Percentiles rank a stretch among this genome's conserved stretches.
phyloP scores from a whole-genome alignment of 2,888 invertebrate species.

The Liodrosophila aerea region DNA sequence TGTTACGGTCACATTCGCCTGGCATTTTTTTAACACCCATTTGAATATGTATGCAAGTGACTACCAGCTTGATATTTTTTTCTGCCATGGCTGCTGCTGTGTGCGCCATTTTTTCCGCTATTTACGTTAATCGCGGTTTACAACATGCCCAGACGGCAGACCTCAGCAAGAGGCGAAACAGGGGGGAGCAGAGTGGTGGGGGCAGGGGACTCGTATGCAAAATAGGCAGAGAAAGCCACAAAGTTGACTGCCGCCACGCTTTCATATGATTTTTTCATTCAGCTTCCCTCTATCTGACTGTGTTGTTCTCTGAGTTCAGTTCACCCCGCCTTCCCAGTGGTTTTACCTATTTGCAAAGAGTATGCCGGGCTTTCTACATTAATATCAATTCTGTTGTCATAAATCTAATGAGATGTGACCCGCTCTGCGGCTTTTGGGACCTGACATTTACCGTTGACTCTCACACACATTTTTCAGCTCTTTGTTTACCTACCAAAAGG shows the following conservation, averaged over 20 bases:
- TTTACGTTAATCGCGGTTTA: constrained; percentile 75
- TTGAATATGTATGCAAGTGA: constrained; percentile 22
- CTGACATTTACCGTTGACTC: constrained; percentile 50
- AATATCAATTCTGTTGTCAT: constrained; percentile 80
- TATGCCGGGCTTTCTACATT: constrained; percentile 63
- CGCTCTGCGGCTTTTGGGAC: constrained; percentile 29
- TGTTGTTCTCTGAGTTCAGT: background rate
- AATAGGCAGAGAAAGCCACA: constrained; percentile 37
- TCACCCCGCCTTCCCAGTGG: background rate
- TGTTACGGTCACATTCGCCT: constrained; percentile 18
- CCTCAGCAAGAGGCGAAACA: background rate
- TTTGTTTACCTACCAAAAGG: background rate
- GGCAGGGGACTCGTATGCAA: constrained; percentile 44
- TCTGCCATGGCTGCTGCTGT: constrained; percentile 25
- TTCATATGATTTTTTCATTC: background rate
- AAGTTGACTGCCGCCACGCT: constrained; percentile 31
- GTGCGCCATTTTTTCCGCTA: constrained; percentile 59
- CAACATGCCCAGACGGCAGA: constrained; percentile 56
- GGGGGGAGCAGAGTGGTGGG: background rate
- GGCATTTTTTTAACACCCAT: constrained; percentile 16
- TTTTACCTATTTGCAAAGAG: constrained; percentile 39
- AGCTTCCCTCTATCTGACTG: background rate
- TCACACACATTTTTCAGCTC: constrained; percentile 31
- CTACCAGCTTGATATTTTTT: constrained; percentile 41
- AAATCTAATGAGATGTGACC: constrained; percentile 75